phyloP scores from a whole-genome alignment of 2,113 vertebrate genomes.

The Cebidichthys violaceus region DNA sequence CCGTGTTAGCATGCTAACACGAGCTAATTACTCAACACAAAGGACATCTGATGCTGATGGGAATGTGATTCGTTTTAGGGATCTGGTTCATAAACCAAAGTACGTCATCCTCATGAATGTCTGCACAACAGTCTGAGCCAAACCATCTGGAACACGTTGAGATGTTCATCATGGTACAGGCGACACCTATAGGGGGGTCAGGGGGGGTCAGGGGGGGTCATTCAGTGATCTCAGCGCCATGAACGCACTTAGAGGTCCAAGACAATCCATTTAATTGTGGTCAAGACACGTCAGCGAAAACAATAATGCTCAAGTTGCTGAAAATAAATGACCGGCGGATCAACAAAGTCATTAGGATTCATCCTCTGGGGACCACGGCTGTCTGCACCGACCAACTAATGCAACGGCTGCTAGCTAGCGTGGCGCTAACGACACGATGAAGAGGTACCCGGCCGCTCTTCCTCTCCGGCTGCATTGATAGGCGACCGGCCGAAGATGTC shows the following conservation, averaged over 20 bases:
- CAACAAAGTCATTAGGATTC: background rate
- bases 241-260: background rate
- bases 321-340: background rate
- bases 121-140: background rate
- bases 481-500: background rate
- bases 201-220: background rate
- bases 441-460: background rate
- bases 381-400: background rate
- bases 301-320: background rate
- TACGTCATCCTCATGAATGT: background rate
- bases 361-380: background rate
- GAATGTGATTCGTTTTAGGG: no score
- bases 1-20: no score
- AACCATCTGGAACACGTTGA: background rate
- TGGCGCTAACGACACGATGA: no score
- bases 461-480: background rate
- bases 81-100: no score
- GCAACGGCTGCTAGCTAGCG: background rate
- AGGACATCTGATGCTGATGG: no score
- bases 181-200: background rate
- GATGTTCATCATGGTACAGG: background rate
- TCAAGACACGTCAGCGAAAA: background rate
- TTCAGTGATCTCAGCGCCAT: background rate
- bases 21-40: no score
- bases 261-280: background rate